Evolutionary conservation across 2,113 vertebrate species (phyloP).

Genomic region (Amphiprion percula): DNA sequence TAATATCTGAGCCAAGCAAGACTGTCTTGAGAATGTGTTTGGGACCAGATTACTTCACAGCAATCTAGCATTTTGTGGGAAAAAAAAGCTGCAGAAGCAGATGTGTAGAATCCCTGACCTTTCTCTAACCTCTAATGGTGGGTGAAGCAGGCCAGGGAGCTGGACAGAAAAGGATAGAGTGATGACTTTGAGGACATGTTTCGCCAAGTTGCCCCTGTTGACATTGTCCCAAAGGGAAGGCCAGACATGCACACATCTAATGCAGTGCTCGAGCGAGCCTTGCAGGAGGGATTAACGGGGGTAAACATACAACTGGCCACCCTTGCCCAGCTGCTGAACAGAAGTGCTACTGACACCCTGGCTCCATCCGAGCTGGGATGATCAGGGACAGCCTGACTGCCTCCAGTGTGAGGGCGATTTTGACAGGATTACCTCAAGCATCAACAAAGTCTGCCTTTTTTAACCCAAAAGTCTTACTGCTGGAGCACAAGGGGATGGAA

Average conservation of each 20-base stretch:
- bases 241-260: conserved; percentile 28
- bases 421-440: conserved; percentile 57
- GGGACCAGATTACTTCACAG: neutral
- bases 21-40: neutral
- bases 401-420: conserved; percentile 40
- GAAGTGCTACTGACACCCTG: conserved; percentile 30
- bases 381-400: conserved; percentile 33
- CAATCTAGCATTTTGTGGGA: conserved; percentile 20
- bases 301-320: conserved; percentile 36
- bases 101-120: conserved; percentile 43
- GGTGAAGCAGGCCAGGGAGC: conserved; percentile 23
- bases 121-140: conserved; percentile 46
- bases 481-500: conserved; percentile 3
- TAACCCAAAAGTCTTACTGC: conserved; percentile 32
- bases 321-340: conserved; percentile 21
- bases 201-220: conserved; percentile 7
- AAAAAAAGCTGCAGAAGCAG: conserved; percentile 22
- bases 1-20: neutral
- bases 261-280: conserved; percentile 30
- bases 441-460: conserved; percentile 52
- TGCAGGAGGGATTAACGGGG: conserved; percentile 51
- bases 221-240: conserved; percentile 33
- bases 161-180: conserved; percentile 10
- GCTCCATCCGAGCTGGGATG: conserved; percentile 35
- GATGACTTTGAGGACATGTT: conserved; percentile 14